Conservation (phyloP, 92 coral and sea anemone genomes). For the Blastomussa wellsi region DNA sequence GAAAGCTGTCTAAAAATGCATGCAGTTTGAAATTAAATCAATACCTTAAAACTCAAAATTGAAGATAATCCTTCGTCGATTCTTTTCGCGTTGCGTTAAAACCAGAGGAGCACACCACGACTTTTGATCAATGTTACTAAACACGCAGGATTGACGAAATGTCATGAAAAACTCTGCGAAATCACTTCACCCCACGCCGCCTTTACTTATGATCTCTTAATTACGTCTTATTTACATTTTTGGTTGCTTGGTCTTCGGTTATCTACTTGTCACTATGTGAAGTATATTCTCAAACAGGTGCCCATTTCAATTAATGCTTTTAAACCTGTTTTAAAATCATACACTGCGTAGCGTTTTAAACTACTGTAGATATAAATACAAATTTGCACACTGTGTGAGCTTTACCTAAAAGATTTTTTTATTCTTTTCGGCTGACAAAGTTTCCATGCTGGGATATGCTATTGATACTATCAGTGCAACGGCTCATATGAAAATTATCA, state of each 20-base stretch:
- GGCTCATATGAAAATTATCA: not conserved
- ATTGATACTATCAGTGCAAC: not conserved
- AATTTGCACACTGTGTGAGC: not conserved
- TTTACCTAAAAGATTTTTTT: not conserved
- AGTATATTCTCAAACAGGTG: slow-evolving; percentile 18
- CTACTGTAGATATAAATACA: not conserved
- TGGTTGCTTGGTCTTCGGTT: slow-evolving; percentile 22
- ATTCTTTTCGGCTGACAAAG: not conserved
- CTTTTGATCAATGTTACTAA: not conserved
- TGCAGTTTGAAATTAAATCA: too few species aligned
- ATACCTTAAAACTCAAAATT: not conserved
- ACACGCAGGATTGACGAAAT: not conserved
- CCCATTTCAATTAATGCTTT: not conserved
- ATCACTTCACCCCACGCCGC: not conserved
- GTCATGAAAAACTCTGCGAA: not conserved
- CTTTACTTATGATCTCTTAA: not conserved
- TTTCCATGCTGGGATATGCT: not conserved
- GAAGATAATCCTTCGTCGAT: not conserved
- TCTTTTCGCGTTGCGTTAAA: not conserved
- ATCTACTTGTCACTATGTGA: slow-evolving; percentile 15
- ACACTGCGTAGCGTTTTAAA: not conserved
- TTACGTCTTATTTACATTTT: slow-evolving; percentile 33
- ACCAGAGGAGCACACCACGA: not conserved
- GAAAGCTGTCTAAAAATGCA: not conserved
- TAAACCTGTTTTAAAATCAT: not conserved